Conservation (phyloP, 2,113 vertebrate species). For the Oplegnathus fasciatus region DNA sequence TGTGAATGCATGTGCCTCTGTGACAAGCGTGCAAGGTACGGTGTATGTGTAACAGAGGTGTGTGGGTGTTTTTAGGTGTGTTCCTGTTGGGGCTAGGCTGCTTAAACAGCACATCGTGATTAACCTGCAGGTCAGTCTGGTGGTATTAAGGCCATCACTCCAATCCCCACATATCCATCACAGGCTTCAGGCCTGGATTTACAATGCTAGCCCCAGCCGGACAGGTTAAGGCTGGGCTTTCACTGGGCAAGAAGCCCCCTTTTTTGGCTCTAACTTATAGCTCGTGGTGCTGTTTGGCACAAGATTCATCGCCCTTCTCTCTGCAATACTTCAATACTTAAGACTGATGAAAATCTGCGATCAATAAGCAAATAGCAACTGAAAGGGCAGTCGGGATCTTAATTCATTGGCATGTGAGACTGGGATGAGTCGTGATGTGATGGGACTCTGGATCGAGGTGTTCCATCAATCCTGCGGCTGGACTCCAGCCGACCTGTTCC, state of each 20-base stretch:
- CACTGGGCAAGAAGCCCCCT: conserved; percentile 25
- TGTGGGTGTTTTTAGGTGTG: conserved; percentile 27
- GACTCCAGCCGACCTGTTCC: conserved; percentile 36
- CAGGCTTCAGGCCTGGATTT: conserved; percentile 68
- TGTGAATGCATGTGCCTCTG: background rate
- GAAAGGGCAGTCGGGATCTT: conserved; percentile 63
- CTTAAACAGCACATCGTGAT: conserved; percentile 72
- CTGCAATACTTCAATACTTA: conserved; percentile 70
- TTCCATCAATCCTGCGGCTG: conserved; percentile 68
- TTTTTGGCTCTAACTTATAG: conserved; percentile 71
- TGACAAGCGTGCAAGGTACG: background rate
- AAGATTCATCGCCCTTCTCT: conserved; percentile 72
- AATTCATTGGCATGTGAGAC: conserved; percentile 68
- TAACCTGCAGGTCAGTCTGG: conserved; percentile 65
- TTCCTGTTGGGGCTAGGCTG: conserved; percentile 46
- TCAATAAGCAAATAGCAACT: conserved; percentile 81
- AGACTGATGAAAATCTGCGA: conserved; percentile 81
- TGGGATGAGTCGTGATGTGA: conserved; percentile 33
- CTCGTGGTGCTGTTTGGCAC: conserved; percentile 54
- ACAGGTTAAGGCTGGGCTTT: conserved; percentile 60
- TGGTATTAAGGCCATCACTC: conserved; percentile 70
- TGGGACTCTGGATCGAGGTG: conserved; percentile 42
- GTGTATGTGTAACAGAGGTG: conserved; percentile 12
- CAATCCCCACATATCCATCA: conserved; percentile 68
- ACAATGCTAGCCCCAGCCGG: conserved; percentile 50